A percentile compares a stretch with the other conserved stretches of the same genome.
phyloP scores from a whole-genome alignment of 2,888 invertebrate genomes.

The Calameuta idolon region DNA sequence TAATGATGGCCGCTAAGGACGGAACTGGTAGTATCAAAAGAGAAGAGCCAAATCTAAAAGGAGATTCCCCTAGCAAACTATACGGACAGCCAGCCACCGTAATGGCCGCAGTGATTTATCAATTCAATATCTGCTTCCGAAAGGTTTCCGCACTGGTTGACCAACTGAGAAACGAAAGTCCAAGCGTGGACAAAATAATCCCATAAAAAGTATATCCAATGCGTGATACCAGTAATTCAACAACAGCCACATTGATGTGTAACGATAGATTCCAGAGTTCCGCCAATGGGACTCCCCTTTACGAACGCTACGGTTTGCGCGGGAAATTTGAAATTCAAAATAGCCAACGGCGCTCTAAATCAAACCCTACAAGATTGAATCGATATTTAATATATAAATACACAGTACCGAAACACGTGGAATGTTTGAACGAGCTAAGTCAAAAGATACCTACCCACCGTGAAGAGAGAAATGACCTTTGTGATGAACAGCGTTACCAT shows the following conservation, averaged over 20 bases:
- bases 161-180: not conserved
- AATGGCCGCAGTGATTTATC: slow-evolving; percentile 1
- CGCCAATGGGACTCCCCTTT: too few relatives aligned
- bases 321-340: too few relatives aligned
- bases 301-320: too few relatives aligned
- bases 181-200: not conserved
- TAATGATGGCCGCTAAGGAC: not conserved
- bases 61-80: not conserved
- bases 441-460: not conserved
- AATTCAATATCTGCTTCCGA: slow-evolving; percentile 5
- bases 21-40: not conserved
- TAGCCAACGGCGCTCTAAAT: too few relatives aligned
- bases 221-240: too few relatives aligned
- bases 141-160: not conserved
- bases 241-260: too few relatives aligned
- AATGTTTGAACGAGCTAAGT: not conserved
- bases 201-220: too few relatives aligned
- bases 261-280: too few relatives aligned
- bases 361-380: too few relatives aligned
- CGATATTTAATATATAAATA: too few relatives aligned
- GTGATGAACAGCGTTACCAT: slow-evolving; percentile 49
- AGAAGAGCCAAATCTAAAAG: not conserved
- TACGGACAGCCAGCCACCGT: not conserved
- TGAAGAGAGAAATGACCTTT: slow-evolving; percentile 37
- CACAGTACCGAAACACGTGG: too few relatives aligned